phyloP scores from a whole-genome alignment of 2,113 vertebrate genomes.

The Cariama cristata region DNA sequence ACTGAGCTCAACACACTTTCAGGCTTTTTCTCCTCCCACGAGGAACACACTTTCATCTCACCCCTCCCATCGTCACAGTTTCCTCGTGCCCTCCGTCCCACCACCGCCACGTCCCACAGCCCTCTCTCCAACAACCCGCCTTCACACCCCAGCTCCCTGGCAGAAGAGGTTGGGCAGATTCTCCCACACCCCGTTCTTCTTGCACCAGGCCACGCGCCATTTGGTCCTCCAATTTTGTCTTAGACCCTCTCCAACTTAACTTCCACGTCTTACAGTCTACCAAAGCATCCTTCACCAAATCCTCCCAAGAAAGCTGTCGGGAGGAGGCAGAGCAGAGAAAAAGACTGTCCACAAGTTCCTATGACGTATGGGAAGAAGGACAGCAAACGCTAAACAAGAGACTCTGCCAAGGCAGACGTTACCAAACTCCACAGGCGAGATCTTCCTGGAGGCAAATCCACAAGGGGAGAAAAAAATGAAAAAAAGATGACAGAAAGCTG shows the following conservation, averaged over 20 bases:
- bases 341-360: neutral
- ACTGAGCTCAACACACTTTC: fast-evolving
- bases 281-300: neutral
- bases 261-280: fast-evolving
- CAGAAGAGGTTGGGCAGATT: neutral
- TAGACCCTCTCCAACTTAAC: neutral
- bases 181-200: neutral
- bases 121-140: neutral
- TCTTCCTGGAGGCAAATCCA: neutral
- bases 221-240: neutral
- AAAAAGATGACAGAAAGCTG: neutral
- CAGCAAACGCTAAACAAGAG: neutral
- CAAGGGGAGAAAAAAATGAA: too few species aligned
- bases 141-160: neutral
- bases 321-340: neutral
- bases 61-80: neutral
- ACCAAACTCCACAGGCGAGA: neutral
- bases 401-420: neutral
- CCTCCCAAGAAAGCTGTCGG: neutral
- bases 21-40: neutral
- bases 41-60: fast-evolving
- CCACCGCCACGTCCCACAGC: fast-evolving
- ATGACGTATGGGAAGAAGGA: fast-evolving
- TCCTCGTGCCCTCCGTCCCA: neutral
- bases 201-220: fast-evolving